phyloP scores from a whole-genome alignment of 2,888 invertebrate genomes.

The Drepanosiphum platanoidis region DNA sequence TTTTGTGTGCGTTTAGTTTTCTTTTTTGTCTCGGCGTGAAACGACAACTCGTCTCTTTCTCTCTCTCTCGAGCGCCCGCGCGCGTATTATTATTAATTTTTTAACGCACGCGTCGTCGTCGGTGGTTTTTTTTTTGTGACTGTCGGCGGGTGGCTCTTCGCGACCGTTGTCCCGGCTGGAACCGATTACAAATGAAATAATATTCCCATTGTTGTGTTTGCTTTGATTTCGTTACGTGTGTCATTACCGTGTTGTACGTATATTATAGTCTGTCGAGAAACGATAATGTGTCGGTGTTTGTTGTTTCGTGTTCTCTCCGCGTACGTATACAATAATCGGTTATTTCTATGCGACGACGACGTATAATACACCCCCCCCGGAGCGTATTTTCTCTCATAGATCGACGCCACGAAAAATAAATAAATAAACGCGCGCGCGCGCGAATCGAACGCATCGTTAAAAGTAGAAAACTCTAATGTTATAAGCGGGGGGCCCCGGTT shows the following conservation, averaged over 20 bases:
- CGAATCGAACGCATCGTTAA: too few species aligned
- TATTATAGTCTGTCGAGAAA: too few species aligned
- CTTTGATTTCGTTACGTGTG: conserved; percentile 52
- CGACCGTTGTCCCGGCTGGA: conserved; percentile 3
- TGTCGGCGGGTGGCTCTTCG: conserved; percentile 26
- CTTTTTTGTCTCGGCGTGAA: conserved; percentile 45
- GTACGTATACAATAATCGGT: conserved; percentile 25
- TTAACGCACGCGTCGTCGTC: not conserved
- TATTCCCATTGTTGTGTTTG: conserved; percentile 55
- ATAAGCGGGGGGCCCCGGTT: too few species aligned
- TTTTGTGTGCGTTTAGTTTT: conserved; percentile 33
- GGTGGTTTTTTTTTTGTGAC: not conserved
- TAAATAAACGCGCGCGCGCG: too few species aligned
- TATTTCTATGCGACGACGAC: not conserved
- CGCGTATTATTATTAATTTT: not conserved
- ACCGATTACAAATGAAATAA: conserved; percentile 45
- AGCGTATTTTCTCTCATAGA: too few species aligned
- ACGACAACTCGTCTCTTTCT: not conserved
- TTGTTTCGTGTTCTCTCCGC: conserved; percentile 45
- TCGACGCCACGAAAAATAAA: too few species aligned
- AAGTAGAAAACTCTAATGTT: too few species aligned
- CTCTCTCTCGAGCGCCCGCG: not conserved
- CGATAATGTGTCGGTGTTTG: conserved; percentile 50
- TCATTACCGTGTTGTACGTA: too few species aligned
- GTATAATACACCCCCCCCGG: too few species aligned